phyloP scores from a whole-genome alignment of 2,113 vertebrate species.

The Ptilonorhynchus violaceus region DNA sequence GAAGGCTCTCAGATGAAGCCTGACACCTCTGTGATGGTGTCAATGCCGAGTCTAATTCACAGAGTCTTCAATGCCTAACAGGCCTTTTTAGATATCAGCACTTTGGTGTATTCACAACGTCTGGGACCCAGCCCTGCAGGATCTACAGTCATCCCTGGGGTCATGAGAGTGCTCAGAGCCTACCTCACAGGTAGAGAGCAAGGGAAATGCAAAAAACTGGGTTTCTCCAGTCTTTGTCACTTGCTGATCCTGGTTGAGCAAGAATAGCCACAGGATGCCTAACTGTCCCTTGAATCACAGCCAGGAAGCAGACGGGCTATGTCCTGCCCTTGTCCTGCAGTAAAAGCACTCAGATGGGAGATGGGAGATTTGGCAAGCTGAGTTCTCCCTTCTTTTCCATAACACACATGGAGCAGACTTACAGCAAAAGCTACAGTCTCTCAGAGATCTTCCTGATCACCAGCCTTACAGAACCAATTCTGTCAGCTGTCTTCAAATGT shows the following conservation, averaged over 20 bases:
- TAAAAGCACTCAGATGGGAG: neutral
- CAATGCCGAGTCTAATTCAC: neutral
- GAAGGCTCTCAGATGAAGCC: neutral
- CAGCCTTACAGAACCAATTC: neutral
- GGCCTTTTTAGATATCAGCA: neutral
- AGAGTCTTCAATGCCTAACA: neutral
- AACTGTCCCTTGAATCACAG: neutral
- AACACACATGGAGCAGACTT: neutral
- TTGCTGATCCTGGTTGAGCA: neutral
- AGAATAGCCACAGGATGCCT: neutral
- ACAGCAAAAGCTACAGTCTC: neutral
- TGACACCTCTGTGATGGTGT: neutral
- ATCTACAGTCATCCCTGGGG: neutral
- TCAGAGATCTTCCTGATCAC: neutral
- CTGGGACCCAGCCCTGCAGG: neutral
- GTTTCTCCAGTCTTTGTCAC: neutral
- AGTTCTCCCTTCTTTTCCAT: neutral
- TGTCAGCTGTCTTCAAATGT: neutral
- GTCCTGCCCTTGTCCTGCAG: fast-evolving
- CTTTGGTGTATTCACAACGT: neutral
- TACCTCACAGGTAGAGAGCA: neutral
- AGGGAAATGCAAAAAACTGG: neutral
- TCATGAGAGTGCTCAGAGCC: neutral
- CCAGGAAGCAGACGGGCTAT: neutral
- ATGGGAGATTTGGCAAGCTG: neutral